Evolutionary conservation across 2,113 vertebrate genomes (phyloP).

Genomic region (Papio anubis): DNA sequence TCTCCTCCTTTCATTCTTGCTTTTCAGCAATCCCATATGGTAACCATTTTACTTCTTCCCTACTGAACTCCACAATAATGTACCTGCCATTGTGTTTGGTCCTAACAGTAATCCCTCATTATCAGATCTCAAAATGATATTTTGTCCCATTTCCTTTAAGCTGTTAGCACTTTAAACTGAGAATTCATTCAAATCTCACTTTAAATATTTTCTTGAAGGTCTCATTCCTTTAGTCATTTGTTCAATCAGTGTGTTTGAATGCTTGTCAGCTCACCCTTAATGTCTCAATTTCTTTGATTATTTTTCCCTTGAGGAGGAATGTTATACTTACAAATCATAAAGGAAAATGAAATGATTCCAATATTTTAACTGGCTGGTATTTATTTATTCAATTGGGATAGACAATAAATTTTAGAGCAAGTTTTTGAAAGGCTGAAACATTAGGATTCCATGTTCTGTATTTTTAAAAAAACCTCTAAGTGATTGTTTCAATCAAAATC

Average conservation of each 20-base stretch:
- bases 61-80: slow-evolving; percentile 21
- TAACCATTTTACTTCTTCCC: not conserved
- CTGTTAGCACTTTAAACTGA: slow-evolving; percentile 28
- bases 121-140: slow-evolving; percentile 25
- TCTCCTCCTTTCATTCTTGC: slow-evolving; percentile 10
- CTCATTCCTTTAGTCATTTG: slow-evolving; percentile 54
- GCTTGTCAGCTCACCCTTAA: not conserved
- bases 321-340: slow-evolving; percentile 52
- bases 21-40: slow-evolving; percentile 15
- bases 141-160: slow-evolving; percentile 25
- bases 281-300: slow-evolving; percentile 5
- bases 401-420: slow-evolving; percentile 48
- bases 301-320: not conserved
- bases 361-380: slow-evolving; percentile 44
- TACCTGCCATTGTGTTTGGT: not conserved
- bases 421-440: slow-evolving; percentile 49
- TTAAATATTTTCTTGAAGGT: slow-evolving; percentile 34
- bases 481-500: slow-evolving; percentile 41
- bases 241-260: slow-evolving; percentile 30
- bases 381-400: slow-evolving; percentile 24
- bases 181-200: slow-evolving; percentile 47
- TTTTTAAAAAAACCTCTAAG: slow-evolving; percentile 26
- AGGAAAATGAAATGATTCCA: slow-evolving; percentile 47
- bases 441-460: slow-evolving; percentile 41
- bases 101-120: not conserved